Evolutionary conservation across 2,113 vertebrate species (phyloP).

Genomic region (Cephalophus harveyi): DNA sequence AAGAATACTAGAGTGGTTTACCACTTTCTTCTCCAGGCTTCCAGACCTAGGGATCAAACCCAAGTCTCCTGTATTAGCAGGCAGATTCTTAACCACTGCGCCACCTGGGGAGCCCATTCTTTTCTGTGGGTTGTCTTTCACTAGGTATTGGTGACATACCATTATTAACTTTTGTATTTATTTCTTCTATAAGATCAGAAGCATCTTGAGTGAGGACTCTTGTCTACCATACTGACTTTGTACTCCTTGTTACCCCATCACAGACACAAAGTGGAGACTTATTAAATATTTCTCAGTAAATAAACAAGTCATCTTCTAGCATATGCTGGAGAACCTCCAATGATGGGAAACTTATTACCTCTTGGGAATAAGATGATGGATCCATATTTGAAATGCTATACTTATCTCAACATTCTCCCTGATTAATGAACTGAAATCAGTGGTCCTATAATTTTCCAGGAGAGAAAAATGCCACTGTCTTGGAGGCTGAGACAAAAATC

Average conservation of each 20-base stretch:
- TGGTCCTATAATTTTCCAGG: not conserved
- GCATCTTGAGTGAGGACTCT: not conserved
- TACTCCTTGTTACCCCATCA: not conserved
- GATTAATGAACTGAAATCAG: conserved; percentile 19
- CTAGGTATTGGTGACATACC: not conserved
- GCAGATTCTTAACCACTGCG: not conserved
- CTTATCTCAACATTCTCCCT: not conserved
- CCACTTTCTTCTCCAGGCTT: not conserved
- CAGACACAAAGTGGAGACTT: not conserved
- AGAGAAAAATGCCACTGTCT: not conserved
- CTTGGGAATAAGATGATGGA: not conserved
- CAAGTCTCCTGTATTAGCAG: not conserved
- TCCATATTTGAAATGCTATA: not conserved
- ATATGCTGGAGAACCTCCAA: not conserved
- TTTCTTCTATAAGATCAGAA: not conserved
- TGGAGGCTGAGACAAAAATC: not conserved
- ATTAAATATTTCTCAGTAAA: not conserved
- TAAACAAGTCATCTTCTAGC: not conserved
- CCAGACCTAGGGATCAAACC: not conserved
- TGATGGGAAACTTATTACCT: not conserved
- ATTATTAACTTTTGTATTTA: not conserved
- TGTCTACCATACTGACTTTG: not conserved
- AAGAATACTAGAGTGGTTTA: not conserved
- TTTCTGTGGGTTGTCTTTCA: not conserved
- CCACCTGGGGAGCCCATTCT: not conserved